Conservation (phyloP, 1,140 invertebrate genomes). For the Macrostomum lignano region DNA sequence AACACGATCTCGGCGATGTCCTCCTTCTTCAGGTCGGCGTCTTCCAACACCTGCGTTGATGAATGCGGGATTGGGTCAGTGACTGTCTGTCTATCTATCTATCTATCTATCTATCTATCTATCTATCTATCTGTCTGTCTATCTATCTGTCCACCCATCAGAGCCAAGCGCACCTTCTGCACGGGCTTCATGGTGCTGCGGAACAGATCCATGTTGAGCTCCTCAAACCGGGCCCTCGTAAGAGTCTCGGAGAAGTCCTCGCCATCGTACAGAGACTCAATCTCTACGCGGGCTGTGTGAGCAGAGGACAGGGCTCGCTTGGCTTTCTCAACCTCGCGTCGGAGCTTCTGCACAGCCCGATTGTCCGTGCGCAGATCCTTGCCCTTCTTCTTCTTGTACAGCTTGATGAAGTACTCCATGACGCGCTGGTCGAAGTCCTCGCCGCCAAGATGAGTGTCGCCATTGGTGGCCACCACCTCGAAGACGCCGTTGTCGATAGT, state of each 20-base stretch:
- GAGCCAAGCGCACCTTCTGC: constrained; percentile 21
- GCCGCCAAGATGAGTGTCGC: constrained; percentile 83
- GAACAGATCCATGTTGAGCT: constrained; percentile 96
- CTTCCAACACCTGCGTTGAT: too few relatives aligned
- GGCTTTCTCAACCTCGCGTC: constrained; percentile 85
- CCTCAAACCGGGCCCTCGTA: constrained; percentile 93
- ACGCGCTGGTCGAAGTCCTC: constrained; percentile 95
- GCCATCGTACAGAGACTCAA: constrained; percentile 92
- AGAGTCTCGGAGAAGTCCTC: constrained; percentile 97
- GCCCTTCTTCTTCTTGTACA: constrained; percentile 96
- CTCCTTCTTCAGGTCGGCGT: constrained; percentile 91
- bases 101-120: too few relatives aligned
- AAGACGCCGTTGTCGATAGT: constrained; percentile 93
- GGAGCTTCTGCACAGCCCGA: constrained; percentile 70
- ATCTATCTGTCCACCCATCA: too few relatives aligned
- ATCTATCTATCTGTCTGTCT: too few relatives aligned
- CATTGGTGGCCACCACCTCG: constrained; percentile 70
- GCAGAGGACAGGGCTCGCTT: constrained; percentile 75
- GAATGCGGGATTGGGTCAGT: too few relatives aligned
- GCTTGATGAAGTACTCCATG: constrained; percentile 90
- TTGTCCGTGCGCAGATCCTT: constrained; percentile 81
- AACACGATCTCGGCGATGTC: constrained; percentile 95
- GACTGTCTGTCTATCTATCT: too few relatives aligned
- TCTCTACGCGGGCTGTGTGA: constrained; percentile 87
- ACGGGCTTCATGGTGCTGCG: constrained; percentile 88